Evolutionary conservation across 2,888 invertebrate genomes (phyloP), one percentile per base, ranked within the genome.

Genomic region (Parapristionchus giblindavisi): DNA sequence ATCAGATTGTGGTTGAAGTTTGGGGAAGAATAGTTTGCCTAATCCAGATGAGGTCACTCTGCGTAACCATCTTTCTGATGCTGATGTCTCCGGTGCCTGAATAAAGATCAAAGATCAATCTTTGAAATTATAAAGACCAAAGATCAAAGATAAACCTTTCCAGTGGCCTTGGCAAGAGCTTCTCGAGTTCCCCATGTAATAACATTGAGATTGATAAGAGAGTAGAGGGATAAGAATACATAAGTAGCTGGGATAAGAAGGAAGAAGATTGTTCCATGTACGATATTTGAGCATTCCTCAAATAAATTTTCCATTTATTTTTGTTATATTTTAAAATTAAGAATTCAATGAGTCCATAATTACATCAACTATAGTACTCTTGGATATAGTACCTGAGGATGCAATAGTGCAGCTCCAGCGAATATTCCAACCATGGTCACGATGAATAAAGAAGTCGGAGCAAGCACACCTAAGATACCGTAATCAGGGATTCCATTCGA

Each of bases 141-240:
- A 24, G 36, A 14, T 17, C 6, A n/a, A 17, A 11, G 63, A 43
- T n/a, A 51, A 24, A 77, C 78, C 65, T 83, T 78, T 17, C 87
- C 87, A 36, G 85, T 86, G 8, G 87, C 87, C 85, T 89, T 90
- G 75, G 88, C 88, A 8, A 87, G 88, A 14, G 90, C 92, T 88
- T 96, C 96, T 77, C 96, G 90, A 0, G 96, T 96, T 5, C 96
- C 96, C 96, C 96, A 96, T 1, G 93, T 92, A 3, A 96, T 93
- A 85, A 94, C 93, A 88, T 96, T 94, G 90, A 96, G 91, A 88
- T 96, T 96, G 88, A 95, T 94, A 36, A 96, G 91, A 0, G 95
- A 94, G 88, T 94, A 96, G 75, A 96, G 93, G 81, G 95, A 93
- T 73, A 96, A 91, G 87, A 96, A 90, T 91, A 96, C 92, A 89